phyloP scores from a whole-genome alignment of 2,888 invertebrate genomes.

The Diarsia dahlii region DNA sequence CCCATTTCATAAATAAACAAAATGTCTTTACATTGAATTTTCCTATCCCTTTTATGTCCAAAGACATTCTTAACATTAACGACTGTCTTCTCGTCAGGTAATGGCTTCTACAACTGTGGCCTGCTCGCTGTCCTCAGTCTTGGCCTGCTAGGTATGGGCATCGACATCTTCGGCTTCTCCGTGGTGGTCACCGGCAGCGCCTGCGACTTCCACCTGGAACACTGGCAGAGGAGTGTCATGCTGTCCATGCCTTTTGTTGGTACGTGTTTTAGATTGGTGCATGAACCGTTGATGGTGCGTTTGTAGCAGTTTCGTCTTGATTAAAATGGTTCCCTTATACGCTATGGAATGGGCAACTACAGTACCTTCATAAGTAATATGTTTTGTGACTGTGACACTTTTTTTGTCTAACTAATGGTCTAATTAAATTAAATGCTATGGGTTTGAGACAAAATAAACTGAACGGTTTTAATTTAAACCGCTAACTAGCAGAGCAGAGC shows the following conservation, averaged over 20 bases:
- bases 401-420: too few relatives aligned
- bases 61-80: neutral
- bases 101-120: slow-evolving; percentile 89
- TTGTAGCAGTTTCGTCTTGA: neutral
- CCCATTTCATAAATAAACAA: too few relatives aligned
- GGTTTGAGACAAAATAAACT: too few relatives aligned
- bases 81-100: slow-evolving; percentile 74
- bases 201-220: slow-evolving; percentile 87
- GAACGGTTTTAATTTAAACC: neutral
- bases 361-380: too few relatives aligned
- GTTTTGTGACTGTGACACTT: too few relatives aligned
- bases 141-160: slow-evolving; percentile 88
- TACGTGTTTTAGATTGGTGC: slow-evolving; percentile 62
- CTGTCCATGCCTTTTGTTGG: slow-evolving; percentile 91
- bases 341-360: too few relatives aligned
- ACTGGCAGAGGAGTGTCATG: slow-evolving; percentile 87
- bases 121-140: slow-evolving; percentile 88
- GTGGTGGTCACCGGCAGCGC: slow-evolving; percentile 90
- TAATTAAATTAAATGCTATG: too few relatives aligned
- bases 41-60: neutral
- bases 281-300: neutral
- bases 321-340: too few relatives aligned
- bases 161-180: slow-evolving; percentile 89
- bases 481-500: neutral
- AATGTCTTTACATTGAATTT: neutral